Conservation (phyloP, 2,888 invertebrate species). For the Phrixothrix hirtus region DNA sequence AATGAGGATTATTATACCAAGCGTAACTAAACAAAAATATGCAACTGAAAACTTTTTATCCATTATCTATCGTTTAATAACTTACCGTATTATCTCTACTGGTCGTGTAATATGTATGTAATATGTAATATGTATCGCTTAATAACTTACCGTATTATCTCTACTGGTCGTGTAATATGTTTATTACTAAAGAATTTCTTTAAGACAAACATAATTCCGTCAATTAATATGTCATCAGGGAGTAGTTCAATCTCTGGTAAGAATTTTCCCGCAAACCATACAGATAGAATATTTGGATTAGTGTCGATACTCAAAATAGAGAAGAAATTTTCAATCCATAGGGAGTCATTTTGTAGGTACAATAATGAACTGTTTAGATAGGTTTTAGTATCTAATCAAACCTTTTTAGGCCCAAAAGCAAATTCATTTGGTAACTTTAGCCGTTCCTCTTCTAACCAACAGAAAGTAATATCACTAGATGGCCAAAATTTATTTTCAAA, state of each 20-base stretch:
- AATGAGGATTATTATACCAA: slow-evolving; percentile 68
- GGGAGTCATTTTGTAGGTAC: no score
- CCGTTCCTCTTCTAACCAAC: slow-evolving; percentile 62
- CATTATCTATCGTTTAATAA: background rate
- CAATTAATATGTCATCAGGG: slow-evolving; percentile 59
- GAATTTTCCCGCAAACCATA: slow-evolving; percentile 70
- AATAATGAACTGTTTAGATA: no score
- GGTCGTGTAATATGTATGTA: slow-evolving; percentile 58
- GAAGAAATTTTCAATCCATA: background rate
- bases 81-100: slow-evolving; percentile 45
- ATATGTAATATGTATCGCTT: background rate
- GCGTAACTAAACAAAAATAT: slow-evolving; percentile 15
- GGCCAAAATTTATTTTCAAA: slow-evolving; percentile 67
- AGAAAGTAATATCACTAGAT: slow-evolving; percentile 52
- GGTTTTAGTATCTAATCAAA: background rate
- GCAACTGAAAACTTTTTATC: background rate
- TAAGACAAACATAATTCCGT: slow-evolving; percentile 59
- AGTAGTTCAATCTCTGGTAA: slow-evolving; percentile 66
- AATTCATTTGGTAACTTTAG: slow-evolving; percentile 32
- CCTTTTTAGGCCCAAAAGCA: slow-evolving; percentile 17
- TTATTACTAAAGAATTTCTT: slow-evolving; percentile 59
- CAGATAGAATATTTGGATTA: slow-evolving; percentile 65
- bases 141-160: slow-evolving; percentile 43
- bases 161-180: slow-evolving; percentile 58
- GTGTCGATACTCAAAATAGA: background rate